Evolutionary conservation across 1,140 invertebrate genomes (phyloP).

Genomic region (Heterodera schachtii): DNA sequence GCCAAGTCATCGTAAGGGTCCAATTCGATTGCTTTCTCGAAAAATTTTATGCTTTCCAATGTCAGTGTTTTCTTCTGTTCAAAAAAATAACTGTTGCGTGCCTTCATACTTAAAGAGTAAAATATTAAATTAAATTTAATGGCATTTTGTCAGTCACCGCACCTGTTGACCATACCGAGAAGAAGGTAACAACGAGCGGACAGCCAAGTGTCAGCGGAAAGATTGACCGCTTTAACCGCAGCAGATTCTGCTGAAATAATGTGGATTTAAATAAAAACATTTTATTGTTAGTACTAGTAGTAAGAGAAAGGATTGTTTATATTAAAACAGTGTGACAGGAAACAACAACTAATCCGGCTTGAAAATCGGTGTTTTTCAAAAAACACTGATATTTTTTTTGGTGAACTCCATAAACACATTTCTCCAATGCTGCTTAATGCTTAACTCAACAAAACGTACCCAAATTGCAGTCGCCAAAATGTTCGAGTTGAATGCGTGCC

Average conservation of each 20-base stretch:
- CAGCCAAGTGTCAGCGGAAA: conserved; percentile 47
- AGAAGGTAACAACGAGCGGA: conserved; percentile 52
- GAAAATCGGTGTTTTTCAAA: too few species aligned
- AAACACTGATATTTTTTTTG: too few species aligned
- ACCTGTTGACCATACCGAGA: conserved; percentile 55
- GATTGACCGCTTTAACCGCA: conserved; percentile 47
- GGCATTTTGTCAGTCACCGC: conserved; percentile 1
- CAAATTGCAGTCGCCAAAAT: conserved; percentile 49
- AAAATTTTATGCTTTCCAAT: conserved; percentile 44
- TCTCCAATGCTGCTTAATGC: conserved; percentile 2
- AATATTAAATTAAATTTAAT: conserved; percentile 20
- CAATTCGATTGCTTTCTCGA: conserved; percentile 53
- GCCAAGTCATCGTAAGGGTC: conserved; percentile 62
- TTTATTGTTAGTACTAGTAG: too few species aligned
- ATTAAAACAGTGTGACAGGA: too few species aligned
- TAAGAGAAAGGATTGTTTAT: too few species aligned
- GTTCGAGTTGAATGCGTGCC: conserved; percentile 56
- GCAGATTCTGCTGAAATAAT: conserved; percentile 52
- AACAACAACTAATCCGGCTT: too few species aligned
- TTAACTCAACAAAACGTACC: conserved; percentile 31
- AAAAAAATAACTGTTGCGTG: conserved; percentile 40
- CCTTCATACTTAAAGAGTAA: conserved; percentile 49
- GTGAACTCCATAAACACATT: too few species aligned
- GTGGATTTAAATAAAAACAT: conserved; percentile 3
- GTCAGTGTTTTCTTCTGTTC: conserved; percentile 36